A percentile compares a stretch with the other conserved stretches of the same genome.
These are phyloP conservation scores for Phocides pigmalion DNA, from an alignment of 1,140 invertebrate genomes.

Conservation along the genomic window DNA sequence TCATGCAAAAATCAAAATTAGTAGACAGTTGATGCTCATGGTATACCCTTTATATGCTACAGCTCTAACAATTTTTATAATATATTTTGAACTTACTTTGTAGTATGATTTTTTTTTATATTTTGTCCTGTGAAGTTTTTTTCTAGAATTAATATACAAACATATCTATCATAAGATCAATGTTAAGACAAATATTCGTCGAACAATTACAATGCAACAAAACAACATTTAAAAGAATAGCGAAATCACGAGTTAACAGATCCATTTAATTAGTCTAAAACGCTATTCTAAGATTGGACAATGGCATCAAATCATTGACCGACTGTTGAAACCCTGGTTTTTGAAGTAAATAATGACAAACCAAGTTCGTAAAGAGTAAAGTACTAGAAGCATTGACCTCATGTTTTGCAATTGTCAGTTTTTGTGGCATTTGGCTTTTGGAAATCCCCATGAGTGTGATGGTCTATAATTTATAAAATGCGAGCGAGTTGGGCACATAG, in stretches of 20 bases:
- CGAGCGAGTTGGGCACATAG: conserved; percentile 19
- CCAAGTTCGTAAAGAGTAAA: conserved; percentile 1
- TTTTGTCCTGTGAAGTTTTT: too few species aligned
- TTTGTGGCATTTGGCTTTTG: conserved; percentile 47
- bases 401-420: conserved; percentile 45
- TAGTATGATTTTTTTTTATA: too few species aligned
- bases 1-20: too few species aligned
- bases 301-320: not conserved
- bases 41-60: too few species aligned
- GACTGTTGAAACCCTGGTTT: conserved; percentile 6
- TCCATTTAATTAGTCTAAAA: not conserved
- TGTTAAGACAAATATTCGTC: too few species aligned
- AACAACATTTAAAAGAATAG: not conserved
- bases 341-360: conserved; percentile 4
- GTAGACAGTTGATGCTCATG: too few species aligned
- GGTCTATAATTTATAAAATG: conserved; percentile 45
- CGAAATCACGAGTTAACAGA: not conserved
- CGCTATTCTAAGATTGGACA: not conserved
- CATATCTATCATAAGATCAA: too few species aligned
- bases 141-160: too few species aligned
- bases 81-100: too few species aligned
- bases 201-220: too few species aligned
- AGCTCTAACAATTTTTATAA: too few species aligned
- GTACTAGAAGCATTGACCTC: conserved; percentile 42
- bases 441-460: conserved; percentile 50